Conservation (phyloP, 2,888 invertebrate species). For the Apantesis nais region DNA sequence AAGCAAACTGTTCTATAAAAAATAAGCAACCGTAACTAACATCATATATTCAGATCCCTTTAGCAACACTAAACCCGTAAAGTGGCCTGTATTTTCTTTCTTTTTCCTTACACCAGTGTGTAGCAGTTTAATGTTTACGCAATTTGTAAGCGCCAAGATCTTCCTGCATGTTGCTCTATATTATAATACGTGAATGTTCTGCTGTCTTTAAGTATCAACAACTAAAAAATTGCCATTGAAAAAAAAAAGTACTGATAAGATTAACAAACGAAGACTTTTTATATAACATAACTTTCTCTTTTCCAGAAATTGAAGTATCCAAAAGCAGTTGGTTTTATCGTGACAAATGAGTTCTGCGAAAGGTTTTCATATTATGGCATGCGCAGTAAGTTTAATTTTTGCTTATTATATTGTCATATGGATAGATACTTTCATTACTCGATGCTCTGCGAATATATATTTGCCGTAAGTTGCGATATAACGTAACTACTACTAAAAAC, state of each 20-base stretch:
- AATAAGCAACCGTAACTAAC: too few species aligned
- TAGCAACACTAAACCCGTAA: too few species aligned
- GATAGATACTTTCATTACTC: too few species aligned
- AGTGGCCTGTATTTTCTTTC: too few species aligned
- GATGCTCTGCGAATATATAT: background rate
- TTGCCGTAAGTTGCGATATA: background rate
- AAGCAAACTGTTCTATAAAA: too few species aligned
- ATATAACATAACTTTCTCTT: constrained; percentile 1
- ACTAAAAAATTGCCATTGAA: background rate
- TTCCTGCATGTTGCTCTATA: too few species aligned
- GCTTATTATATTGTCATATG: background rate
- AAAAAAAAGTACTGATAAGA: background rate
- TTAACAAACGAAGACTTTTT: background rate
- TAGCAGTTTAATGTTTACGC: too few species aligned
- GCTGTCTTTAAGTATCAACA: background rate
- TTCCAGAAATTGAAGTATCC: constrained; percentile 92
- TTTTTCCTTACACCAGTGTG: too few species aligned
- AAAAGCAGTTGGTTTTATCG: constrained; percentile 95
- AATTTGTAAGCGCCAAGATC: too few species aligned
- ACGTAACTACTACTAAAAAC: too few species aligned
- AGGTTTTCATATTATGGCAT: constrained; percentile 98
- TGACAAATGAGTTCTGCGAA: constrained; percentile 99
- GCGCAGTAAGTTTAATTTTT: constrained; percentile 89
- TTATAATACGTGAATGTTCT: too few species aligned
- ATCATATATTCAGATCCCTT: too few species aligned